These are phyloP conservation scores for Montipora efflorescens DNA, from an alignment of 64 coral and sea anemone species.

Conservation along the genomic window DNA sequence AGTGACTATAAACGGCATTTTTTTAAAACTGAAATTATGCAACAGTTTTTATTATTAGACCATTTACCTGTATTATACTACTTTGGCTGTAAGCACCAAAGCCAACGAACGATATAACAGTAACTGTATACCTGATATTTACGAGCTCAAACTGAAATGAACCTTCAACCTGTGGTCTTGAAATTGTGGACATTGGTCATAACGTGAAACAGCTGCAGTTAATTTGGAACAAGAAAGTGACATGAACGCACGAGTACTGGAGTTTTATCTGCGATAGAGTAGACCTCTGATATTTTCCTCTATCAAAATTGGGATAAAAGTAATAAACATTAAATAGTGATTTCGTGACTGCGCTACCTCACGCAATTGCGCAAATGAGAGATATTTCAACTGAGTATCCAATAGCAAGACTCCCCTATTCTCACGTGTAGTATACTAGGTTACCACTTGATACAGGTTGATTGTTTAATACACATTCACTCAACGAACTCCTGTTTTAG, in stretches of 20 bases:
- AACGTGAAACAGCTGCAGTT: background rate
- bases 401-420: background rate
- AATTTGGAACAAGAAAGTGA: background rate
- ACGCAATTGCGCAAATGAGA: background rate
- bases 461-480: background rate
- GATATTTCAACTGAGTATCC: background rate
- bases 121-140: background rate
- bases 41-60: background rate
- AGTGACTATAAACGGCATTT: background rate
- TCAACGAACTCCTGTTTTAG: background rate
- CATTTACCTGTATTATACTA: background rate
- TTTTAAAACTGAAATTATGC: background rate
- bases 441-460: background rate
- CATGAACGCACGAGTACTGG: background rate
- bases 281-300: background rate
- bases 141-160: background rate
- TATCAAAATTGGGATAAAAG: background rate
- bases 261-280: background rate
- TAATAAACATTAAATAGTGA: background rate
- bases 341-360: background rate
- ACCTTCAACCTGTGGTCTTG: background rate
- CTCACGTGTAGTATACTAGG: background rate
- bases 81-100: background rate
- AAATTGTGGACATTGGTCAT: background rate
- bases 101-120: background rate